Percentiles rank a stretch among this genome's conserved stretches.
These are phyloP conservation scores for Drosophila algonquin DNA, from an alignment of 2,888 invertebrate genomes.

Conservation along the genomic window DNA sequence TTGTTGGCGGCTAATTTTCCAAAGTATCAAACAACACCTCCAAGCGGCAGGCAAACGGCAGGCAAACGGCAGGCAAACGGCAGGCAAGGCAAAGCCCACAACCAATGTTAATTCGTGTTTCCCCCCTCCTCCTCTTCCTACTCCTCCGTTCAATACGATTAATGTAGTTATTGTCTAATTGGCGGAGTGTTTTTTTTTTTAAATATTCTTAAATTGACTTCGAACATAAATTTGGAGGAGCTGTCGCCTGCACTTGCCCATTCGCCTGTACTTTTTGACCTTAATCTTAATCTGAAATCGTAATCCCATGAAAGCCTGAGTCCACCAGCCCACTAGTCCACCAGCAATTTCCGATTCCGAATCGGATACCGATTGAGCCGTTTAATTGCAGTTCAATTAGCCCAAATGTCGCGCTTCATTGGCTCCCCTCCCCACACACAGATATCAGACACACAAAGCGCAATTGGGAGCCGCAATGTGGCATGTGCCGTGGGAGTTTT, in stretches of 20 bases:
- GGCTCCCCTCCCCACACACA: slow-evolving; percentile 18
- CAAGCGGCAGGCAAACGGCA: slow-evolving; percentile 4
- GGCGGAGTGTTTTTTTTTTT: slow-evolving; percentile 14
- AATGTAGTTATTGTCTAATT: slow-evolving; percentile 42
- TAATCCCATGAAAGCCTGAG: slow-evolving; percentile 3
- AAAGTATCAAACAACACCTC: slow-evolving; percentile 50
- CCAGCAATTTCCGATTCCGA: slow-evolving; percentile 18
- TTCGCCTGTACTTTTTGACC: background rate
- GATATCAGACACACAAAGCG: background rate
- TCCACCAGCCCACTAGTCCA: background rate
- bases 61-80: too few species aligned
- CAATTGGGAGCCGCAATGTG: background rate
- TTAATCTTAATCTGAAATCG: slow-evolving; percentile 21
- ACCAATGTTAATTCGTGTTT: background rate
- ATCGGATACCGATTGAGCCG: slow-evolving; percentile 39
- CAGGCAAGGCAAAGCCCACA: slow-evolving; percentile 14
- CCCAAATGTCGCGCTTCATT: slow-evolving; percentile 68
- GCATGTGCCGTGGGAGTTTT: slow-evolving; percentile 34
- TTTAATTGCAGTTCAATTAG: slow-evolving; percentile 76
- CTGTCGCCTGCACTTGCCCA: slow-evolving; percentile 52
- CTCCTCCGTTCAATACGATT: background rate
- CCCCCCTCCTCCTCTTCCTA: too few species aligned
- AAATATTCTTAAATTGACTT: slow-evolving; percentile 17
- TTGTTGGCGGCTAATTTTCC: slow-evolving; percentile 57
- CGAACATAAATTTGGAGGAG: slow-evolving; percentile 73